phyloP scores from a whole-genome alignment of 2,797 vertebrate species.

The Netta rufina region DNA sequence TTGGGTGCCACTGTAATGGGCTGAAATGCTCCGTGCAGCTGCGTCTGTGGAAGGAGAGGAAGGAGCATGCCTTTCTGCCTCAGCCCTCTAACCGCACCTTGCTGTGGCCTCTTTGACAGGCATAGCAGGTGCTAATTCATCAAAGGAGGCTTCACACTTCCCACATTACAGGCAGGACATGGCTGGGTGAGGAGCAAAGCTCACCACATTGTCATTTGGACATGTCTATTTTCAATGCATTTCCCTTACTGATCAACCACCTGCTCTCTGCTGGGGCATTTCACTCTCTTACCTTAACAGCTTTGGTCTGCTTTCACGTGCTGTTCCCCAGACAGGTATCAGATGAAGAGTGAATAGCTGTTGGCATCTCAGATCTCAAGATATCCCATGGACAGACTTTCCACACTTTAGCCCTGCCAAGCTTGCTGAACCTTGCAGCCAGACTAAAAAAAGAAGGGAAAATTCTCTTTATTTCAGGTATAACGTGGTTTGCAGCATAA shows the following conservation, averaged over 20 bases:
- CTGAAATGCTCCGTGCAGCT: rapidly evolving
- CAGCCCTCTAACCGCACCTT: rapidly evolving
- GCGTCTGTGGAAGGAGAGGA: neutral
- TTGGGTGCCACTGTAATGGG: rapidly evolving
- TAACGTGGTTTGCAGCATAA: neutral
- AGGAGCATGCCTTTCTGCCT: neutral
- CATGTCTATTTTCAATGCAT: neutral
- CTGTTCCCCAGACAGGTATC: neutral
- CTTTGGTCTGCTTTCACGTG: neutral
- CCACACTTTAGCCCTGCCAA: neutral
- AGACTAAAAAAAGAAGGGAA: neutral
- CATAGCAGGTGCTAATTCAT: neutral
- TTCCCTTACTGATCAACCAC: neutral
- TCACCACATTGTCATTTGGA: neutral
- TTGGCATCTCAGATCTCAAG: neutral
- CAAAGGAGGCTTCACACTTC: rapidly evolving
- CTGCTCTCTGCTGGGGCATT: neutral
- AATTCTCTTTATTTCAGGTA: neutral
- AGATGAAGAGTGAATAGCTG: neutral
- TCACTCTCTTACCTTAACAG: neutral
- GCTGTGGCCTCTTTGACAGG: rapidly evolving
- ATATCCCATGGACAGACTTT: neutral
- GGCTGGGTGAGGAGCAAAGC: neutral
- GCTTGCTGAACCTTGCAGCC: neutral
- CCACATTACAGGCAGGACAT: rapidly evolving